Conservation (phyloP, 2,797 vertebrate genomes). For the Tolypeutes matacus region DNA sequence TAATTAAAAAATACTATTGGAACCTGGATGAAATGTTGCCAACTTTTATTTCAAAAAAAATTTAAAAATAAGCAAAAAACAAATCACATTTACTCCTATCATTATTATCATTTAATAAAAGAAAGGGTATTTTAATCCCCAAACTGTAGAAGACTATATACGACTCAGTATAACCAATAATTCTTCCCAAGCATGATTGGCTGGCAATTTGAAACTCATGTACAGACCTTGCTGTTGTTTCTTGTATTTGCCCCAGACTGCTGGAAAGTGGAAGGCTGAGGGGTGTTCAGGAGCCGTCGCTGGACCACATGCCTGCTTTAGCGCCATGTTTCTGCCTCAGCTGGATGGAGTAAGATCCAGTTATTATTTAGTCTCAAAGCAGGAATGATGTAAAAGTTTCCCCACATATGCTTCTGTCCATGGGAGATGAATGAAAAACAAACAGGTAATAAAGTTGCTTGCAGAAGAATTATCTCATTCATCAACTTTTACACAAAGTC, state of each 20-base stretch:
- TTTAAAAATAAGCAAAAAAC: not conserved
- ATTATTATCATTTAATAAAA: not conserved
- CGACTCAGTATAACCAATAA: not conserved
- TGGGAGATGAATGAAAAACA: not conserved
- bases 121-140: not conserved
- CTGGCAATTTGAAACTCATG: not conserved
- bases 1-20: not conserved
- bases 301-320: too few species aligned
- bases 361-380: not conserved
- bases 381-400: not conserved
- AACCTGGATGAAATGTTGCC: not conserved
- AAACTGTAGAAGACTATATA: not conserved
- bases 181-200: rapidly evolving
- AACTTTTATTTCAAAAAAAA: not conserved
- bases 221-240: rapidly evolving
- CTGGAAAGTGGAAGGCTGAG: rapidly evolving
- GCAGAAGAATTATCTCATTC: not conserved
- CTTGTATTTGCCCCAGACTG: not conserved
- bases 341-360: not conserved
- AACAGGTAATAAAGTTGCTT: not conserved
- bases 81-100: rapidly evolving
- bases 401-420: not conserved
- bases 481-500: not conserved
- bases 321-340: not conserved
- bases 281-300: rapidly evolving